A percentile compares a stretch with the other conserved stretches of the same genome.
Evolutionary conservation across 2,888 invertebrate species (phyloP).

Genomic region (Sisyra nigra): DNA sequence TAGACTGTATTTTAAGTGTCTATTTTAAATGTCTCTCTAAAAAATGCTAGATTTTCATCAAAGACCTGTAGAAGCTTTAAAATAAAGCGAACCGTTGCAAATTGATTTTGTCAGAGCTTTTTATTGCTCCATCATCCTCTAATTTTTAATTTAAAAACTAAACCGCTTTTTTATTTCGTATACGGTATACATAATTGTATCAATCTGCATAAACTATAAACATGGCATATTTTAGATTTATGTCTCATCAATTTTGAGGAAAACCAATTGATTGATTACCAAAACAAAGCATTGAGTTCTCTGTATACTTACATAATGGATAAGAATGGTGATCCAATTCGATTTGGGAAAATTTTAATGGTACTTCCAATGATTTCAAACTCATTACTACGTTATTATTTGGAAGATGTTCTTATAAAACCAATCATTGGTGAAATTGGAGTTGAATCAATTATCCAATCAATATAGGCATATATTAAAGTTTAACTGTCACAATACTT

Average conservation of each 20-base stretch:
- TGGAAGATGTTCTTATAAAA: slow-evolving; percentile 23
- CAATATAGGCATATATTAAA: slow-evolving; percentile 10
- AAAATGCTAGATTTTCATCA: too few relatives aligned
- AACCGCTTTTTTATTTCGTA: too few relatives aligned
- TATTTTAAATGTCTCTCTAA: too few relatives aligned
- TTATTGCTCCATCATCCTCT: too few relatives aligned
- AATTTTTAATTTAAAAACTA: too few relatives aligned
- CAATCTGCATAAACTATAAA: too few relatives aligned
- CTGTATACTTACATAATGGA: slow-evolving; percentile 16
- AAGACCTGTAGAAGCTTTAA: too few relatives aligned
- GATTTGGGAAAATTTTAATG: slow-evolving; percentile 14
- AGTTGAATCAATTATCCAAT: slow-evolving; percentile 27
- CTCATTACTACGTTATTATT: slow-evolving; percentile 10
- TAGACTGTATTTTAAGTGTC: too few relatives aligned
- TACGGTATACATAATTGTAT: too few relatives aligned
- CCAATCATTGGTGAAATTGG: slow-evolving; percentile 26
- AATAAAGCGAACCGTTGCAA: too few relatives aligned
- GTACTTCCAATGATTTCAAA: slow-evolving; percentile 21
- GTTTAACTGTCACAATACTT: neutral
- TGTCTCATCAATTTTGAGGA: neutral
- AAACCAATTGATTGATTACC: neutral
- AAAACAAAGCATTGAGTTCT: slow-evolving; percentile 11
- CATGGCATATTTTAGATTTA: slow-evolving; percentile 6
- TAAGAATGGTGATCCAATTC: slow-evolving; percentile 7
- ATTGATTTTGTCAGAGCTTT: too few relatives aligned